These are phyloP conservation scores for Pteropus rufus DNA, from an alignment of 2,797 vertebrate genomes.

Conservation along the genomic window DNA sequence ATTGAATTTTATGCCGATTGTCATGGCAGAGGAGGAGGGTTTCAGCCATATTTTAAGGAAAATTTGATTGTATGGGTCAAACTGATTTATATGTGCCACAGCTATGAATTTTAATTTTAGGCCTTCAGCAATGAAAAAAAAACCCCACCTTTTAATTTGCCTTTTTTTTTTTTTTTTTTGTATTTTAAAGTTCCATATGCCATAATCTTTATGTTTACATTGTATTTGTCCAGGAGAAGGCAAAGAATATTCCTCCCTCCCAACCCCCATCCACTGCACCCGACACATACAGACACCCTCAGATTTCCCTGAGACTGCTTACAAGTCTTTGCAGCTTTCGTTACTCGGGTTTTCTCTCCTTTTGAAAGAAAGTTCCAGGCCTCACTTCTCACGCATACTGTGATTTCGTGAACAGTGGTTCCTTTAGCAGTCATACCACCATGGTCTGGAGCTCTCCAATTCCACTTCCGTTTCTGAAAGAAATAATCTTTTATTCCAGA, in stretches of 20 bases:
- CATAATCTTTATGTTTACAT: background rate
- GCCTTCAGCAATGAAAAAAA: background rate
- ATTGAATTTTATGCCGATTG: background rate
- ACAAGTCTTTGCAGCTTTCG: background rate
- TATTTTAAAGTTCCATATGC: background rate
- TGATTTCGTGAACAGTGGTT: background rate
- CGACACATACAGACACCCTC: fast-evolving
- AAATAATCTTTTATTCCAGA: background rate
- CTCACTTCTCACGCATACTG: background rate
- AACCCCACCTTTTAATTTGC: background rate
- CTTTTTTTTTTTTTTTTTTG: background rate
- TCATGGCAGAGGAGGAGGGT: background rate
- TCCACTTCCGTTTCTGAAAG: background rate
- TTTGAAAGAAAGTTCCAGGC: background rate
- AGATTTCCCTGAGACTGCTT: too few relatives aligned
- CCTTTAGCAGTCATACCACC: background rate
- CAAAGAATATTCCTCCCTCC: background rate
- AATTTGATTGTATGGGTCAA: background rate
- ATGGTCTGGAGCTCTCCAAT: background rate
- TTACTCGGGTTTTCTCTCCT: background rate
- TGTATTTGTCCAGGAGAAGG: background rate
- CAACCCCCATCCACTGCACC: fast-evolving
- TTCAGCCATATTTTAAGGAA: background rate
- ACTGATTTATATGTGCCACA: background rate
- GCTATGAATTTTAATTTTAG: background rate